phyloP scores from a whole-genome alignment of 2,113 vertebrate species.

The Eubucco bourcierii region DNA sequence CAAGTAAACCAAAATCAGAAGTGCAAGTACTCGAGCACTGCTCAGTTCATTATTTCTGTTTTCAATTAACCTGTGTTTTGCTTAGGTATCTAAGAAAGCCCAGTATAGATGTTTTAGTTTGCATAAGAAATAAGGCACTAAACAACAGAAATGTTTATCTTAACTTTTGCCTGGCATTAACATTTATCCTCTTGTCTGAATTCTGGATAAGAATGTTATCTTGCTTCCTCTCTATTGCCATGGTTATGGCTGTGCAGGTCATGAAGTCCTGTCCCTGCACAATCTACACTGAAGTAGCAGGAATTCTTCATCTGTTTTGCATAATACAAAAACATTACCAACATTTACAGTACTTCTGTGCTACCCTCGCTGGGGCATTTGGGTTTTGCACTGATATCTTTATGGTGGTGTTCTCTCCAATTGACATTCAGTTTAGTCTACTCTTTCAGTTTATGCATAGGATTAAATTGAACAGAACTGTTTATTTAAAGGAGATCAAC shows the following conservation, averaged over 20 bases:
- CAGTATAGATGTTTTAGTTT: not conserved
- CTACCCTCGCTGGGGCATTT: not conserved
- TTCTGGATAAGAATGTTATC: conserved; percentile 16
- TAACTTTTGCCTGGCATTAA: not conserved
- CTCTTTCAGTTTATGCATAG: not conserved
- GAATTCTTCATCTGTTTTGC: conserved; percentile 9
- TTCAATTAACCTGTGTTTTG: not conserved
- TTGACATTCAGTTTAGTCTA: not conserved
- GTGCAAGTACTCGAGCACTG: not conserved
- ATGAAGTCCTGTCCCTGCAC: conserved; percentile 34
- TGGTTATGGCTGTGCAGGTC: conserved; percentile 25
- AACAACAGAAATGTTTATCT: not conserved
- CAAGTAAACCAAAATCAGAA: not conserved
- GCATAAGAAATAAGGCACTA: not conserved
- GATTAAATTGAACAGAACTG: conserved; percentile 1
- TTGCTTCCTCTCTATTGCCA: conserved; percentile 7
- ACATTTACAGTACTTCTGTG: not conserved
- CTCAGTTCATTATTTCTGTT: not conserved
- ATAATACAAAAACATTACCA: conserved; percentile 14
- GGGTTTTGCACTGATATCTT: not conserved
- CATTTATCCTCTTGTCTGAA: conserved; percentile 19
- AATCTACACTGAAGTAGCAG: conserved; percentile 18
- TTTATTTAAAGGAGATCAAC: conserved; percentile 24
- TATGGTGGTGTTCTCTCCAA: not conserved
- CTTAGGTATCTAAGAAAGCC: conserved; percentile 20